phyloP scores from a whole-genome alignment of 2,797 vertebrate genomes.

The Melanotaenia maccullochi region DNA sequence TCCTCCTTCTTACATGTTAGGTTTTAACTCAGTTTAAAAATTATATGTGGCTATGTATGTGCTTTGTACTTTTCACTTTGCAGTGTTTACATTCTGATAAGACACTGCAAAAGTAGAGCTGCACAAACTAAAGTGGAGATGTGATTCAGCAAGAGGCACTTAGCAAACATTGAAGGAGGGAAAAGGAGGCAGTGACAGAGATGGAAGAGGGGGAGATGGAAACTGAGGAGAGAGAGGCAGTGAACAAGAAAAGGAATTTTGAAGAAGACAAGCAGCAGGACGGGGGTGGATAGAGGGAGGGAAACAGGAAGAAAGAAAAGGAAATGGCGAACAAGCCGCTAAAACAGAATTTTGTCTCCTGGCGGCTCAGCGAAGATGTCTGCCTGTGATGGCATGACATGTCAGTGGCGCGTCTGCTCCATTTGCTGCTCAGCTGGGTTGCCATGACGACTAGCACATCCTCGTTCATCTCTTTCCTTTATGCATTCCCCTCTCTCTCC shows the following conservation, averaged over 20 bases:
- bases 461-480: constrained; percentile 30
- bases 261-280: constrained; percentile 36
- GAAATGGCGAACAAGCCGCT: constrained; percentile 16
- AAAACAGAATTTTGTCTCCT: constrained; percentile 15
- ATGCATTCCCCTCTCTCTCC: constrained; percentile 14
- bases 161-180: constrained; percentile 32
- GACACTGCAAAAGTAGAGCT: background rate
- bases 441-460: constrained; percentile 67
- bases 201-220: background rate
- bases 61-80: background rate
- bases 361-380: constrained; percentile 23
- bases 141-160: constrained; percentile 60
- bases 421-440: constrained; percentile 68
- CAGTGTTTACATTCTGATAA: background rate
- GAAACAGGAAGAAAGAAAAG: constrained; percentile 5
- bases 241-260: constrained; percentile 50
- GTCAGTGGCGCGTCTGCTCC: constrained; percentile 65
- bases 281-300: background rate
- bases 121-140: constrained; percentile 43
- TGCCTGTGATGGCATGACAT: constrained; percentile 70
- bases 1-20: constrained; percentile 9
- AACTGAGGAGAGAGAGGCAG: constrained; percentile 16
- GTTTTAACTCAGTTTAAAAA: background rate
- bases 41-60: background rate
- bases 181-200: constrained; percentile 1